These are phyloP conservation scores for Sparus aurata DNA, from an alignment of 2,797 vertebrate species.

Conservation along the genomic window DNA sequence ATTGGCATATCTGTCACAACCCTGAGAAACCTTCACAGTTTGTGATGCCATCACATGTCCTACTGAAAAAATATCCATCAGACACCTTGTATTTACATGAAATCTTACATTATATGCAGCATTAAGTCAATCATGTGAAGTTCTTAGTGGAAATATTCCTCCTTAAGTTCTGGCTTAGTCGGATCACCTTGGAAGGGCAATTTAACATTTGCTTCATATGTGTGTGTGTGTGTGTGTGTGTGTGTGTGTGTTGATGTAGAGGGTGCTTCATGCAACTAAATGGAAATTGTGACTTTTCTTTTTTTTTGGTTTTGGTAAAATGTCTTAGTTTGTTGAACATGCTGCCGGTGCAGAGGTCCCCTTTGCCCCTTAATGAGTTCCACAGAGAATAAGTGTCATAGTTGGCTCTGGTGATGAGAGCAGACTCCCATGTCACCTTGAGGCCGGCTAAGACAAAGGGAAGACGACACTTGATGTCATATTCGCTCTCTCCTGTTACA, in stretches of 20 bases:
- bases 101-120: neutral
- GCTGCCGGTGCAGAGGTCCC: conserved; percentile 72
- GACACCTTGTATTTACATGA: neutral
- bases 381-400: conserved; percentile 79
- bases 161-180: neutral
- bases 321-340: conserved; percentile 77
- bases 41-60: neutral
- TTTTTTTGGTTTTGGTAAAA: conserved; percentile 61
- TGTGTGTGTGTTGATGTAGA: conserved; percentile 23
- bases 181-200: conserved; percentile 67
- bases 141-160: conserved; percentile 1
- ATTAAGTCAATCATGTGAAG: neutral
- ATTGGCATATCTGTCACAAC: neutral
- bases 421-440: conserved; percentile 83
- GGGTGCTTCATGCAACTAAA: conserved; percentile 67
- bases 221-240: neutral
- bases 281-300: conserved; percentile 26
- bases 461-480: conserved; percentile 75
- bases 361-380: conserved; percentile 81
- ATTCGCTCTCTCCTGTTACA: conserved; percentile 54
- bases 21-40: neutral
- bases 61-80: neutral
- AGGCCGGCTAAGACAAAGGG: conserved; percentile 78
- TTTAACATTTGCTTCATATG: conserved; percentile 41
- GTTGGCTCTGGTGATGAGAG: conserved; percentile 72